Evolutionary conservation across 1,140 invertebrate genomes (phyloP), one percentile per base, ranked within the genome.

Genomic region (Drosophila funebris): DNA sequence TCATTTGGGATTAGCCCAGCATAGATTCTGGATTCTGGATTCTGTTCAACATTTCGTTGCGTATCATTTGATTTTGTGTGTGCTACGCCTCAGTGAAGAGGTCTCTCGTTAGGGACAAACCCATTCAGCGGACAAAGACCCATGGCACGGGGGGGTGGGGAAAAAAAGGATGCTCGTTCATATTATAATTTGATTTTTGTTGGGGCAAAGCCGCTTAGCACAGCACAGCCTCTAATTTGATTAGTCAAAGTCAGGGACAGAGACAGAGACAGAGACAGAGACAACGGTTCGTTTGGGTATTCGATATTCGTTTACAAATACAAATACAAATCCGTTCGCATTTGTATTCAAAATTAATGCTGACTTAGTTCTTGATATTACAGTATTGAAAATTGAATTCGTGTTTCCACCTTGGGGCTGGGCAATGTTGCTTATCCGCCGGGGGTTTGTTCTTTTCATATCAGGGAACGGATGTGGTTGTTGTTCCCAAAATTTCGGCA

Each of bases 141-240:
- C 29, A n/a, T n/a, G n/a, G n/a, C 24, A 27, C 33, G 33, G 1
- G 27, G 24, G 36, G 27, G 37, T 24, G 24, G 4, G 16, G 24
- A 36, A 33, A 24, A 22, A 63, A 62, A 57, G 61, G 33, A 53
- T 71, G 39, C 39, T 48, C 71, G 18, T 72, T 78, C 72, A 63
- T 83, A 78, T 85, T 84, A 69, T 70, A 84, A 85, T 80, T 85
- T 57, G 80, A 66, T 83, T 78, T 68, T 63, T 50, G 29, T 57
- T 22, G 46, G 57, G 44, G 56, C 39, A 72, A 80, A 85, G 64
- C 77, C 52, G 76, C 54, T 84, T 85, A 79, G 43, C n/a, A 31
- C 31, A 41, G 22, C 18, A 29, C 7, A 8, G 41, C 9, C 33
- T 60, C 18, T 67, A 67, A 73, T 73, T 60, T 60, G 37, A 66